A percentile compares a stretch with the other conserved stretches of the same genome.
These are phyloP conservation scores for Lathronympha strigana DNA, from an alignment of 2,888 invertebrate species.

Conservation along the genomic window DNA sequence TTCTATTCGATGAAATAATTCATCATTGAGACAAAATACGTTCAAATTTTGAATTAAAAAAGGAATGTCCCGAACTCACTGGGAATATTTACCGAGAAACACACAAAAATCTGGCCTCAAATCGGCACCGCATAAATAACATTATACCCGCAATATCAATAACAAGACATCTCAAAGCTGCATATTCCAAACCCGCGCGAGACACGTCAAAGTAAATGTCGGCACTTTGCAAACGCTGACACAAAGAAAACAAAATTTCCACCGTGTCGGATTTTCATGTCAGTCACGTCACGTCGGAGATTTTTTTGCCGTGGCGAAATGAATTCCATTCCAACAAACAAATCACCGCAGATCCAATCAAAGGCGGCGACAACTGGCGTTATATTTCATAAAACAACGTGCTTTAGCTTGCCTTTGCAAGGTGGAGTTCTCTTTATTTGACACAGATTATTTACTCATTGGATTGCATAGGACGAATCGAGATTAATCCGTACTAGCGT, in stretches of 20 bases:
- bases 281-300: slow-evolving; percentile 71
- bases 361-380: slow-evolving; percentile 54
- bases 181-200: slow-evolving; percentile 51
- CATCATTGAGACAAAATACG: too few relatives aligned
- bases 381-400: slow-evolving; percentile 53
- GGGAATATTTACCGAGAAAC: too few relatives aligned
- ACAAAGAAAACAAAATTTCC: slow-evolving; percentile 68
- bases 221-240: slow-evolving; percentile 58
- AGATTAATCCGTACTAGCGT: too few relatives aligned
- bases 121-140: slow-evolving; percentile 25
- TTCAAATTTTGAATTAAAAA: too few relatives aligned
- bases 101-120: background rate
- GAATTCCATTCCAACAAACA: slow-evolving; percentile 69
- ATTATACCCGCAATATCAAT: slow-evolving; percentile 47
- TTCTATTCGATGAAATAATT: too few relatives aligned
- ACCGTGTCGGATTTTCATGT: slow-evolving; percentile 65
- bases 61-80: too few relatives aligned
- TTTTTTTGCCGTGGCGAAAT: slow-evolving; percentile 63
- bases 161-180: slow-evolving; percentile 54
- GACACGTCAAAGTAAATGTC: slow-evolving; percentile 58
- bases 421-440: background rate
- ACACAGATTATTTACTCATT: background rate
- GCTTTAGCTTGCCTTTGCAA: slow-evolving; percentile 45
- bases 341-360: slow-evolving; percentile 71
- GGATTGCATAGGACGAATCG: background rate